Evolutionary conservation across 1,140 invertebrate species (phyloP).

Genomic region (Drosophila sucinea): DNA sequence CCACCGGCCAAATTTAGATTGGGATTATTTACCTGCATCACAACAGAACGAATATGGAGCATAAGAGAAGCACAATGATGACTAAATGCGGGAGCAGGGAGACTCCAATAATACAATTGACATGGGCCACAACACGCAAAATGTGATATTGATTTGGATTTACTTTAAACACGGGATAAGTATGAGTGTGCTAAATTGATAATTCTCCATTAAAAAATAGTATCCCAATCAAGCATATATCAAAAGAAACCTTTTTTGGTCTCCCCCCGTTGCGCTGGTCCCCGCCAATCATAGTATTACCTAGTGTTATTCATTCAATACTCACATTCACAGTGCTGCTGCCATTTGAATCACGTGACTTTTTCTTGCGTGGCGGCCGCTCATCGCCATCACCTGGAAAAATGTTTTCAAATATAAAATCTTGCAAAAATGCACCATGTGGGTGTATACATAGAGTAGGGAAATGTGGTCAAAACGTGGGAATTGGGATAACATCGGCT

Average conservation of each 20-base stretch:
- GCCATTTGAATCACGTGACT: conserved; percentile 74
- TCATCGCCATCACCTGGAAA: conserved; percentile 73
- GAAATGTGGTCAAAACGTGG: not conserved
- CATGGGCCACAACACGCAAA: not conserved
- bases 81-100: not conserved
- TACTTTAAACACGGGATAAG: no score
- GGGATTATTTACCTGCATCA: conserved; percentile 64
- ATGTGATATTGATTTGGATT: no score
- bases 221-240: no score
- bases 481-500: not conserved
- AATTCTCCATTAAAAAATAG: no score
- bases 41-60: not conserved
- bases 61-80: not conserved
- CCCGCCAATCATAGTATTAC: not conserved
- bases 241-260: no score
- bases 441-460: not conserved
- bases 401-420: conserved; percentile 2
- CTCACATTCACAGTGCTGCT: conserved; percentile 74
- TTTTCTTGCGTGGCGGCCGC: conserved; percentile 80
- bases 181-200: no score
- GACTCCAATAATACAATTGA: not conserved
- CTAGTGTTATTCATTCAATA: not conserved
- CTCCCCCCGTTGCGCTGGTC: no score
- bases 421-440: not conserved
- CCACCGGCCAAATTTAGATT: conserved; percentile 48